phyloP scores from a whole-genome alignment of 2,888 invertebrate genomes.

The Eledone cirrhosa region DNA sequence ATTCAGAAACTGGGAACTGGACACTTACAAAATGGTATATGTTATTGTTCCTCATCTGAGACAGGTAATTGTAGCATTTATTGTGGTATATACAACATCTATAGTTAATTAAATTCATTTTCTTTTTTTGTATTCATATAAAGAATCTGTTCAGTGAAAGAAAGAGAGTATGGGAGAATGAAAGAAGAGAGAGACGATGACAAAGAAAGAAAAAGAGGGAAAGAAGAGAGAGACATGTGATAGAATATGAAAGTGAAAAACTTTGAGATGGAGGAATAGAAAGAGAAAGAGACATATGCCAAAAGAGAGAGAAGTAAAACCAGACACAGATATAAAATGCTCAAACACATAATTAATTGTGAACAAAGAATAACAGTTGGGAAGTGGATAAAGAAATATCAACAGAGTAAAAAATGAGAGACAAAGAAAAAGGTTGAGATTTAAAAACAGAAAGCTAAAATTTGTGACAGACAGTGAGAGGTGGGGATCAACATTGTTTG shows the following conservation, averaged over 20 bases:
- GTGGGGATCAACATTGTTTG: no score
- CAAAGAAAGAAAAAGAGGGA: background rate
- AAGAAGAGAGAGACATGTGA: background rate
- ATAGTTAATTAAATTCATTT: no score
- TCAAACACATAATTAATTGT: background rate
- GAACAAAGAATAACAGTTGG: background rate
- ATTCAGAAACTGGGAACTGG: no score
- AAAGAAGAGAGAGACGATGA: background rate
- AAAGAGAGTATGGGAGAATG: background rate
- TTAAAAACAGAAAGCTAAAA: background rate
- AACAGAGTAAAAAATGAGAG: background rate
- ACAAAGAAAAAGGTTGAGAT: background rate
- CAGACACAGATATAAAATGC: background rate
- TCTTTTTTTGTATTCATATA: no score
- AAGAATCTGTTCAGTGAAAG: background rate
- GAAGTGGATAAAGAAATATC: background rate
- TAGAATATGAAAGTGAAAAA: background rate
- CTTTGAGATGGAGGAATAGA: background rate
- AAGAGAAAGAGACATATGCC: background rate
- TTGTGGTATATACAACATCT: no score
- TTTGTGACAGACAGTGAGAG: background rate
- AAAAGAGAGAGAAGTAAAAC: background rate
- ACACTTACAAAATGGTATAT: no score
- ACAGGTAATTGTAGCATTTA: no score
- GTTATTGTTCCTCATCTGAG: no score